Evolutionary conservation across 2,797 vertebrate species (phyloP).

Genomic region (Pseudopleuronectes americanus): DNA sequence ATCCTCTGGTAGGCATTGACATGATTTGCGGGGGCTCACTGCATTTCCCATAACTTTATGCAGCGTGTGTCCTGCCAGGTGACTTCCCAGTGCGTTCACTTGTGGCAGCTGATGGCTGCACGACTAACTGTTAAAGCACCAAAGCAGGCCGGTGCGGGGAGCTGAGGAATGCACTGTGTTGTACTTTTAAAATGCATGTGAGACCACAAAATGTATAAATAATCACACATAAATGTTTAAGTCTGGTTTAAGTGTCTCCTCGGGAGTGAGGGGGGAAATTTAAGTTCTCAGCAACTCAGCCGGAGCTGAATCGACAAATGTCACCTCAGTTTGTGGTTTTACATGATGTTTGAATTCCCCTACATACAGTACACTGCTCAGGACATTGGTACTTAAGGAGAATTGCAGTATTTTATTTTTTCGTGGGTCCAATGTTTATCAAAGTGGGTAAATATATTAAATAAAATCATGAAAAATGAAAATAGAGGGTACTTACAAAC

Average conservation of each 20-base stretch:
- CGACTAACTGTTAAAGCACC: constrained; percentile 50
- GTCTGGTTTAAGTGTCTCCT: constrained; percentile 61
- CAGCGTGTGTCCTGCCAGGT: constrained; percentile 35
- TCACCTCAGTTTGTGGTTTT: constrained; percentile 34
- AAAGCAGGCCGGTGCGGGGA: constrained; percentile 14
- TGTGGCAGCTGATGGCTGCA: constrained; percentile 43
- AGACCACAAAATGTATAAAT: constrained; percentile 66
- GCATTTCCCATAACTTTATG: constrained; percentile 60
- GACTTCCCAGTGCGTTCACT: constrained; percentile 37
- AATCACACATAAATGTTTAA: constrained; percentile 71
- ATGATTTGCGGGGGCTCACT: constrained; percentile 75
- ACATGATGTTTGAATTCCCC: constrained; percentile 20
- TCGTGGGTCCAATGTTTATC: no score
- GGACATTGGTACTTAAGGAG: no score
- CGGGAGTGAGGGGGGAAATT: constrained; percentile 26
- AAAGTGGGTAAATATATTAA: no score
- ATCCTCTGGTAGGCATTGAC: constrained; percentile 77
- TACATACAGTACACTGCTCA: no score
- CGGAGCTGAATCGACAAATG: no score
- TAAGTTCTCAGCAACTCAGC: constrained; percentile 38
- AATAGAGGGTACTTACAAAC: no score
- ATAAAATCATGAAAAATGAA: no score
- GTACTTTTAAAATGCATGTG: constrained; percentile 42
- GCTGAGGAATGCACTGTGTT: constrained; percentile 11
- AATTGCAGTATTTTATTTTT: no score